phyloP scores from a whole-genome alignment of 1,140 invertebrate species.

The Frieseomelitta varia region DNA sequence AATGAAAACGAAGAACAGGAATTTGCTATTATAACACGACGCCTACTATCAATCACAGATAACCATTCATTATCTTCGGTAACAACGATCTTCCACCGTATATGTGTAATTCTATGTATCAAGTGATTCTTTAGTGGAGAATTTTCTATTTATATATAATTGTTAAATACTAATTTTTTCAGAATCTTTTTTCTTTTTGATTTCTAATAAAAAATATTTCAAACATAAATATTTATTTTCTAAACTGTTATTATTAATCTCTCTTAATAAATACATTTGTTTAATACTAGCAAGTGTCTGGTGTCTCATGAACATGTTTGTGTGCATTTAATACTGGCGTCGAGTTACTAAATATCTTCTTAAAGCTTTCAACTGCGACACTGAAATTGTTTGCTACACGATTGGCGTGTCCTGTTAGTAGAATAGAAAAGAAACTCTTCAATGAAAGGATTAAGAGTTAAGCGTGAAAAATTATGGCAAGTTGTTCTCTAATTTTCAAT shows the following conservation, averaged over 20 bases:
- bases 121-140: not conserved
- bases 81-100: not conserved
- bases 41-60: not conserved
- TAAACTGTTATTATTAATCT: not conserved
- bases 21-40: not conserved
- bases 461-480: not conserved
- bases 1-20: not conserved
- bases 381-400: not conserved
- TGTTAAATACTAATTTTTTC: not conserved
- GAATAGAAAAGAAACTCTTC: too few species aligned
- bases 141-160: not conserved
- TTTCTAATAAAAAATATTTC: not conserved
- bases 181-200: not conserved
- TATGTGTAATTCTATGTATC: not conserved
- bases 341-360: not conserved
- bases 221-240: not conserved
- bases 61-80: not conserved
- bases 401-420: not conserved
- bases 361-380: not conserved
- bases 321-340: not conserved
- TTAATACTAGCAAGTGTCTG: not conserved
- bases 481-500: not conserved
- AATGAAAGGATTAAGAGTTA: not conserved
- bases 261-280: not conserved
- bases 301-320: not conserved